Evolutionary conservation across 2,113 vertebrate species (phyloP), one percentile per base, ranked within the genome.

Genomic region (Channa argus): DNA sequence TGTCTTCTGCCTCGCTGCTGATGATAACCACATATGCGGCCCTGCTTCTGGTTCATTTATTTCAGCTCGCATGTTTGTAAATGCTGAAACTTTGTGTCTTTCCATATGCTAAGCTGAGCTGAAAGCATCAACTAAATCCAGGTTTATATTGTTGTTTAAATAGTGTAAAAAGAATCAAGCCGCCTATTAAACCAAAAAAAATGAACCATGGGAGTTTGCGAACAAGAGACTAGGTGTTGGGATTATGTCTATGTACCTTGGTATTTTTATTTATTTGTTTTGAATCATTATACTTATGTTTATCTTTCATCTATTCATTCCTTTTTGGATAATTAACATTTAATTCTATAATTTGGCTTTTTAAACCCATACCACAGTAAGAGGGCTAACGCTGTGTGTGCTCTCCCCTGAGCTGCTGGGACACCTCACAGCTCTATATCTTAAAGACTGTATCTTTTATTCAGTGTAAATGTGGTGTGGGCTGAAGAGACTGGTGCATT

Each of bases 401-500:
- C 52, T 12, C n/a, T 68, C 58, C 65, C 83, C 76, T 2, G 7
- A 74, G 65, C 67, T 79, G 74, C 63, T 24, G n/a, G 60, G 64
- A 79, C 52, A 54, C 59, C 53, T 78, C 80, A 39, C 60, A 56
- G 77, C 70, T 70, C 65, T 69, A 1, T 63, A 77, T 79, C 68
- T 71, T 66, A 74, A 77, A 71, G 63, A 66, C 55, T 71, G 51
- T 39, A 75, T 86, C 78, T 86, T 82, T 85, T 67, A 74, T 80
- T 81, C 67, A 58, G 55, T 62, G 65, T 69, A 69, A 74, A 83
- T 71, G 72, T 74, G 75, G 66, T 70, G 66, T 69, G 65, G 60
- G 67, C 51, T 79, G 70, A 74, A 71, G 66, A 74, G 74, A 74
- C 58, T 63, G 71, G 36, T 74, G 77, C 77, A 84, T 90, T 90